Conservation (phyloP, 1,140 invertebrate species). For the Luehdorfia chinensis region DNA sequence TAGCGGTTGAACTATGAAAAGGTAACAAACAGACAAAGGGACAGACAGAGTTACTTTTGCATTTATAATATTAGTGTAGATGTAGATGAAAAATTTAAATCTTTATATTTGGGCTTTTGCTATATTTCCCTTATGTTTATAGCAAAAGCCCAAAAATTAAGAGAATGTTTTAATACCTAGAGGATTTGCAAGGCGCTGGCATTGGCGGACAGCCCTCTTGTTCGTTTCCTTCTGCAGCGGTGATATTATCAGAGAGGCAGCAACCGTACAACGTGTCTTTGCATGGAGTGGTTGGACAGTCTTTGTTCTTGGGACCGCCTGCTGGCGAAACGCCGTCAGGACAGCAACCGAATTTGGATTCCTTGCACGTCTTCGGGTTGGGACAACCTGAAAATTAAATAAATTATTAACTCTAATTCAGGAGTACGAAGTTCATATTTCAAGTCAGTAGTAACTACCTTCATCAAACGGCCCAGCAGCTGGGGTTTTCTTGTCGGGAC, state of each 20-base stretch:
- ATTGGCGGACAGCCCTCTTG: constrained; percentile 88
- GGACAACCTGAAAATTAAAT: constrained; percentile 78
- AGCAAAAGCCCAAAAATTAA: too few relatives aligned
- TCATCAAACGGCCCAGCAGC: constrained; percentile 91
- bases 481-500: constrained; percentile 88
- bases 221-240: constrained; percentile 88
- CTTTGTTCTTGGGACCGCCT: constrained; percentile 82
- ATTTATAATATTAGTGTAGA: too few relatives aligned
- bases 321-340: constrained; percentile 92
- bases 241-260: constrained; percentile 87
- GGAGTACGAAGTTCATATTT: too few relatives aligned
- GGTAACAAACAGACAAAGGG: too few relatives aligned
- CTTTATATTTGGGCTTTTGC: too few relatives aligned
- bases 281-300: constrained; percentile 87
- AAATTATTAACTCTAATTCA: not conserved
- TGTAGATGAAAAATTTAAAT: too few relatives aligned
- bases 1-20: too few relatives aligned
- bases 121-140: too few relatives aligned
- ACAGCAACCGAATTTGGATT: constrained; percentile 93
- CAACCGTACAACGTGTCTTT: constrained; percentile 90
- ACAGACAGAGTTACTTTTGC: too few relatives aligned
- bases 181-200: constrained; percentile 79
- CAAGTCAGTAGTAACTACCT: constrained; percentile 65
- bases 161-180: constrained; percentile 76
- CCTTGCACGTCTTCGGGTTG: constrained; percentile 85